Evolutionary conservation across 92 coral and sea anemone species (phyloP).

Genomic region (Porites lobata): DNA sequence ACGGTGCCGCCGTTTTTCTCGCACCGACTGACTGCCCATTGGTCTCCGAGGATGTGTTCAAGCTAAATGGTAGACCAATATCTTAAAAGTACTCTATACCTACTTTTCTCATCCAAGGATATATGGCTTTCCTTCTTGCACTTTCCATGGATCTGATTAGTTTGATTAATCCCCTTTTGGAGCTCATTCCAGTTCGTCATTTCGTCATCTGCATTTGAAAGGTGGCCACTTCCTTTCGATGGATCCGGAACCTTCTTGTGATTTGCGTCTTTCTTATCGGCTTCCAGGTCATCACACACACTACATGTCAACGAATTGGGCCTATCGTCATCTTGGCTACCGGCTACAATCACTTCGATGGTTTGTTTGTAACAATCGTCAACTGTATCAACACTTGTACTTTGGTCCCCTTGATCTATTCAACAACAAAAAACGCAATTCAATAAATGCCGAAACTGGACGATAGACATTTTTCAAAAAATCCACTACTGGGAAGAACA

Average conservation of each 20-base stretch:
- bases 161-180: neutral
- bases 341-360: neutral
- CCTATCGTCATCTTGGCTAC: neutral
- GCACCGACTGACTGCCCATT: too few relatives aligned
- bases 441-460: neutral
- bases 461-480: too few relatives aligned
- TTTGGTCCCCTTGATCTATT: neutral
- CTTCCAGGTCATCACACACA: neutral
- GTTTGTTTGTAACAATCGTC: neutral
- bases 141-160: neutral
- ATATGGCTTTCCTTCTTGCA: neutral
- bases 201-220: neutral
- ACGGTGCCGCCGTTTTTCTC: too few relatives aligned
- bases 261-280: neutral
- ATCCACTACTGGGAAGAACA: too few relatives aligned
- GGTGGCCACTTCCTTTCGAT: neutral
- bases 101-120: neutral
- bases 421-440: neutral
- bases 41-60: too few relatives aligned
- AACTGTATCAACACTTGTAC: neutral
- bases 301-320: neutral
- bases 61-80: too few relatives aligned
- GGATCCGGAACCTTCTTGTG: neutral
- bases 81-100: neutral
- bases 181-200: neutral